Evolutionary conservation across 2,888 invertebrate genomes (phyloP).

Genomic region (Amiota minor): DNA sequence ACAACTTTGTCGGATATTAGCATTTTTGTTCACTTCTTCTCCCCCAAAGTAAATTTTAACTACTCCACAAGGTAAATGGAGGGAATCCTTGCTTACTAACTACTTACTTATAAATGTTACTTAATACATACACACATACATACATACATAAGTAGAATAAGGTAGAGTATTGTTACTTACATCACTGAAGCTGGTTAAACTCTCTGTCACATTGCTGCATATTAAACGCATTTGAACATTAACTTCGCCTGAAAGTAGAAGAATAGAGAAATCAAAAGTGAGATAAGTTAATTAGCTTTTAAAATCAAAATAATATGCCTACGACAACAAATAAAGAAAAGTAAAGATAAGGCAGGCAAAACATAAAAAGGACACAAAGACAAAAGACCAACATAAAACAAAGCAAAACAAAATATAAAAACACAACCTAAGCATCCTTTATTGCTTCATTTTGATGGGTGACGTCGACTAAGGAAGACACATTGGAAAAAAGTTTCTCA

Average conservation of each 20-base stretch:
- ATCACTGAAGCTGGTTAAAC: conserved; percentile 55
- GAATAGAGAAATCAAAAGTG: conserved; percentile 34
- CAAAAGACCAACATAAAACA: conserved; percentile 24
- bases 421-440: too few species aligned
- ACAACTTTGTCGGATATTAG: conserved; percentile 10
- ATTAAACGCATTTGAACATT: conserved; percentile 69
- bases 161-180: conserved; percentile 57
- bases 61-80: too few species aligned
- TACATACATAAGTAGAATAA: too few species aligned
- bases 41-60: too few species aligned
- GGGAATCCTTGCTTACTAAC: too few species aligned
- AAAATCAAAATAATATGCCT: too few species aligned
- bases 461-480: too few species aligned
- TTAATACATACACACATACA: too few species aligned
- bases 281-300: conserved; percentile 23
- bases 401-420: background rate
- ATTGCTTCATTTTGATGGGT: too few species aligned
- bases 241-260: conserved; percentile 59
- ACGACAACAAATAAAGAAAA: conserved; percentile 48
- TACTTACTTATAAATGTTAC: too few species aligned
- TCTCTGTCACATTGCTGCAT: conserved; percentile 60
- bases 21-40: background rate
- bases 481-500: too few species aligned
- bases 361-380: conserved; percentile 35
- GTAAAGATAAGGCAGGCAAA: conserved; percentile 46